Conservation (phyloP, 2,888 invertebrate genomes). For the Pheosia gnoma region DNA sequence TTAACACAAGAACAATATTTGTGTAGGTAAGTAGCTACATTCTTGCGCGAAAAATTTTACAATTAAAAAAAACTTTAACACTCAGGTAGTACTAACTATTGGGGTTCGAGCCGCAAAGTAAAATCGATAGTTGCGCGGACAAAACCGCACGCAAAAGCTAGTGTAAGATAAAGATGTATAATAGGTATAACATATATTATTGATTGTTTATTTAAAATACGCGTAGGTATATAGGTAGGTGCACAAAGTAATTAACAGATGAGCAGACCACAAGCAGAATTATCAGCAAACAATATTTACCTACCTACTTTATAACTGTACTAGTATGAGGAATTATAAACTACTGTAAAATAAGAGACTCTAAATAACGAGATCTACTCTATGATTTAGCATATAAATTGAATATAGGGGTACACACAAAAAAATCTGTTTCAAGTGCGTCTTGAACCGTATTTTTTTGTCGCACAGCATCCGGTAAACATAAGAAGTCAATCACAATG, state of each 20-base stretch:
- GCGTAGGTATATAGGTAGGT: neutral
- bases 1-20: too few species aligned
- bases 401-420: neutral
- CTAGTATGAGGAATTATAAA: neutral
- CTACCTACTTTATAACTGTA: neutral
- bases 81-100: too few species aligned
- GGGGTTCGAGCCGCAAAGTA: too few species aligned
- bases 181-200: neutral
- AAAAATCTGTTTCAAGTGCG: too few species aligned
- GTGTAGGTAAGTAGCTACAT: too few species aligned
- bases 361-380: neutral
- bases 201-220: neutral
- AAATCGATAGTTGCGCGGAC: too few species aligned
- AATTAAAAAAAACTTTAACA: too few species aligned
- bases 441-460: neutral
- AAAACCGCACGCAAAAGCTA: too few species aligned
- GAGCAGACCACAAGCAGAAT: neutral
- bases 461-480: neutral
- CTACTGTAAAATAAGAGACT: neutral
- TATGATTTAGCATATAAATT: neutral
- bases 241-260: neutral
- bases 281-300: neutral
- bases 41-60: too few species aligned
- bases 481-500: neutral
- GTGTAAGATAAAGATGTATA: too few species aligned